These are phyloP conservation scores for Caradrina clavipalpis DNA, from an alignment of 2,888 invertebrate species.

Conservation along the genomic window DNA sequence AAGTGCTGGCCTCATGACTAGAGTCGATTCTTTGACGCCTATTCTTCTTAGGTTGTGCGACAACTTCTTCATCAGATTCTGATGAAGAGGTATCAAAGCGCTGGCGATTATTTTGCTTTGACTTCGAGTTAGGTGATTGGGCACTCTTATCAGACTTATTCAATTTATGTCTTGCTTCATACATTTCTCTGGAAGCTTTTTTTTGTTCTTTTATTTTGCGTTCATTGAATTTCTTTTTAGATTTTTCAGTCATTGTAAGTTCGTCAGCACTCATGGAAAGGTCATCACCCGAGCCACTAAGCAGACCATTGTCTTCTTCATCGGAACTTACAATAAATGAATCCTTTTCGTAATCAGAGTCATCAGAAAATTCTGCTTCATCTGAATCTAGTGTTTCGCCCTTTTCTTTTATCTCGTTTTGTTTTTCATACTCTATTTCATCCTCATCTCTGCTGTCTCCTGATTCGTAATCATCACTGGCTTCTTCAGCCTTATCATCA, in stretches of 20 bases:
- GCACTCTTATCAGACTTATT: constrained; percentile 67
- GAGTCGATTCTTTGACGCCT: constrained; percentile 81
- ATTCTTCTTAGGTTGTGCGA: constrained; percentile 69
- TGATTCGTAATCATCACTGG: constrained; percentile 84
- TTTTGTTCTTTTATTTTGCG: constrained; percentile 85
- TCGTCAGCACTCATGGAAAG: constrained; percentile 85
- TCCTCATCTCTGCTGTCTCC: constrained; percentile 88
- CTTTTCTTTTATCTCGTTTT: constrained; percentile 87
- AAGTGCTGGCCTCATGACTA: constrained; percentile 69
- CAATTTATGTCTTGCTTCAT: constrained; percentile 80
- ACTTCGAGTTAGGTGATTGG: constrained; percentile 62
- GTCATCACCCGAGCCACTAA: constrained; percentile 86
- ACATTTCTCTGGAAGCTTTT: constrained; percentile 87
- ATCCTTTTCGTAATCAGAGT: constrained; percentile 87
- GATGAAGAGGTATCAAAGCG: constrained; percentile 74
- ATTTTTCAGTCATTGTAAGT: constrained; percentile 82
- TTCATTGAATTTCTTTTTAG: constrained; percentile 85
- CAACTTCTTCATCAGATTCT: constrained; percentile 74
- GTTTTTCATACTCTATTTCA: constrained; percentile 84
- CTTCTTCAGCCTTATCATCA: constrained; percentile 83
- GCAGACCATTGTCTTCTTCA: constrained; percentile 83
- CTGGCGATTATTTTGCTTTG: constrained; percentile 71
- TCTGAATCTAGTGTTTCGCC: constrained; percentile 89
- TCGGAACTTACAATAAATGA: constrained; percentile 90
- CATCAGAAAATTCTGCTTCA: constrained; percentile 83